These are phyloP conservation scores for Brachypodius melanocephalos DNA, from an alignment of 2,113 vertebrate genomes.

Conservation along the genomic window DNA sequence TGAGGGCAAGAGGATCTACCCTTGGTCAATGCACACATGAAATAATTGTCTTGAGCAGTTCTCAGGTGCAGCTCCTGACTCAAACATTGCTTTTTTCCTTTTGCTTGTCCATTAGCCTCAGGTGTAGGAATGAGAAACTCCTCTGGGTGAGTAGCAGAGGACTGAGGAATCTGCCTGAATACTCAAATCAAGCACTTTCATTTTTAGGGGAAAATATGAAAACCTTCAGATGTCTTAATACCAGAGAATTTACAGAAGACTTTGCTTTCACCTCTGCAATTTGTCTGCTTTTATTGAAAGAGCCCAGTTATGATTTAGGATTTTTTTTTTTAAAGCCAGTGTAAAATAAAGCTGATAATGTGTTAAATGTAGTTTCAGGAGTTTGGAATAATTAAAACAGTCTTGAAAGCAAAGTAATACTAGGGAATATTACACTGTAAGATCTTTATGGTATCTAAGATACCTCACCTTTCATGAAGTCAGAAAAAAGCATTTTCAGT, in stretches of 20 bases:
- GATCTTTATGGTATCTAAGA: background rate
- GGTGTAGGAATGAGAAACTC: background rate
- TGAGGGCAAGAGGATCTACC: background rate
- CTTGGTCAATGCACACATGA: fast-evolving
- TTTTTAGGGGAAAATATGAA: background rate
- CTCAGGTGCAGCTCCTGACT: background rate
- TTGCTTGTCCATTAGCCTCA: background rate
- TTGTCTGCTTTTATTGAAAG: background rate
- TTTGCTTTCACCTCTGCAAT: background rate
- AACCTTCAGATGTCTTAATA: background rate
- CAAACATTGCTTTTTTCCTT: fast-evolving
- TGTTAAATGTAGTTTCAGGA: background rate
- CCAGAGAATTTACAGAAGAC: background rate
- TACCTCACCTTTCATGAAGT: background rate
- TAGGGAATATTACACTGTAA: background rate
- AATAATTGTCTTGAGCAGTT: background rate
- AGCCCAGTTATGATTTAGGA: background rate
- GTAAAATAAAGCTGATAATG: background rate
- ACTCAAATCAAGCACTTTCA: background rate
- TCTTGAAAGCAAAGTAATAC: background rate
- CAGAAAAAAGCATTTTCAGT: background rate
- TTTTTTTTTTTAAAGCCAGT: background rate
- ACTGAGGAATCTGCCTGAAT: background rate
- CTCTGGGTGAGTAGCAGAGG: background rate
- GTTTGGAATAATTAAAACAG: background rate